Evolutionary conservation across 2,797 vertebrate species (phyloP), one percentile per base, ranked within the genome.

Genomic region (Karalla daura): DNA sequence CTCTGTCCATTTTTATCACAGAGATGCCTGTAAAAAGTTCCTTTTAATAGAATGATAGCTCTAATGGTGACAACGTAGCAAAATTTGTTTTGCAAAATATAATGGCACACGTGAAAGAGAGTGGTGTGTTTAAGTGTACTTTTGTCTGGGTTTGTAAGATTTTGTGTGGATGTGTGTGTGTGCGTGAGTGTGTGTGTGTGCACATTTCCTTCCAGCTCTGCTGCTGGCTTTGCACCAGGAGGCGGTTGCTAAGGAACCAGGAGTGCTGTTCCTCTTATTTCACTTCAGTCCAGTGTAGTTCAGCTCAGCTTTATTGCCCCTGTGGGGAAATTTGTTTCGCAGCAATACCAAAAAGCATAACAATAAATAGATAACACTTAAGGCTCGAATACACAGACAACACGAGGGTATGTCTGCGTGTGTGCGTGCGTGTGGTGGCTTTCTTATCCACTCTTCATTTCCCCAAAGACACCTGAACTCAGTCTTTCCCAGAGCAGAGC

Each of bases 161-260:
- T 45, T 21, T 52, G 81, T 84, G 53, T 82, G 50, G 18, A 14
- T 24, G 50, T 73, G 12, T 74, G 50, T 49, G 0, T 33, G 44
- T 51, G 24, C 39, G 40, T 37, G n/a, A n/a, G n/a, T 47, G 79
- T 81, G 82, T 73, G 53, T 78, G 56, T 73, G 63, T 60, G 56
- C 49, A 76, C 84, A 62, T 63, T 79, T 90, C 84, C 72, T 69
- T 72, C 60, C 63, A 85, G 44, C 88, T 80, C 74, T n/a, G n/a
- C n/a, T n/a, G n/a, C n/a, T 81, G 85, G 86, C 86, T 3, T 21
- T 2, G 56, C 69, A 89, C 93, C 92, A 88, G 50, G 79, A 90
- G 88, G 87, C 0, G 46, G 92, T 94, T 96, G 93, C 95, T 91
- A 93, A 92, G 91, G 87, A 93, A 92, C 90, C 91, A 76, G 60